phyloP scores from a whole-genome alignment of 2,888 invertebrate genomes.

The Plagiodera versicolora region DNA sequence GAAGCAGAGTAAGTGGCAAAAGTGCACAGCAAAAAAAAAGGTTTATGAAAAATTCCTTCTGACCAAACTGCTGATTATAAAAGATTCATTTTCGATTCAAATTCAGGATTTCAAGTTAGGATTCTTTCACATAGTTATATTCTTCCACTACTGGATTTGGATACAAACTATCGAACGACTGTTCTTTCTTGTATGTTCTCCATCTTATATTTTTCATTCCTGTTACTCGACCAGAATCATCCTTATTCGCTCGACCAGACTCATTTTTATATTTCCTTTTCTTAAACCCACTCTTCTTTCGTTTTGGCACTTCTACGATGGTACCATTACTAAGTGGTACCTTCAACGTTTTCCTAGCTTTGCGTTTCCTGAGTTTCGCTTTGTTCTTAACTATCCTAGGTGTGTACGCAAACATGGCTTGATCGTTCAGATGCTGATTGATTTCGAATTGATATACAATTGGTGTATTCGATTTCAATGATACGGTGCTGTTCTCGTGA shows the following conservation, averaged over 20 bases:
- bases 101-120: no score
- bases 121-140: slow-evolving; percentile 41
- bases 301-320: slow-evolving; percentile 33
- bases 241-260: slow-evolving; percentile 16
- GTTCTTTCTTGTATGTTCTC: slow-evolving; percentile 60
- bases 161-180: slow-evolving; percentile 59
- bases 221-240: slow-evolving; percentile 18
- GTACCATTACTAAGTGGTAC: slow-evolving; percentile 20
- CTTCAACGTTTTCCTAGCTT: slow-evolving; percentile 23
- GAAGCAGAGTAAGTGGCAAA: no score
- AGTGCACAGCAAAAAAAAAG: no score
- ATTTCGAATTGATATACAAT: slow-evolving; percentile 27
- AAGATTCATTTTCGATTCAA: no score
- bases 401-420: slow-evolving; percentile 30
- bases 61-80: no score
- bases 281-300: slow-evolving; percentile 48
- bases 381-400: slow-evolving; percentile 27
- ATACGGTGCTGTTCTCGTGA: slow-evolving; percentile 41
- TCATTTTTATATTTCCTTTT: slow-evolving; percentile 54
- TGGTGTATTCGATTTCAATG: slow-evolving; percentile 27
- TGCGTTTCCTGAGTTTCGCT: slow-evolving; percentile 54
- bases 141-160: slow-evolving; percentile 63
- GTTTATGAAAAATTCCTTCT: no score
- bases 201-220: slow-evolving; percentile 55
- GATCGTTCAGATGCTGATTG: slow-evolving; percentile 29